Percentiles rank a stretch among this genome's conserved stretches.
These are phyloP conservation scores for Trissolcus japonicus DNA, from an alignment of 2,888 invertebrate genomes.

Conservation along the genomic window DNA sequence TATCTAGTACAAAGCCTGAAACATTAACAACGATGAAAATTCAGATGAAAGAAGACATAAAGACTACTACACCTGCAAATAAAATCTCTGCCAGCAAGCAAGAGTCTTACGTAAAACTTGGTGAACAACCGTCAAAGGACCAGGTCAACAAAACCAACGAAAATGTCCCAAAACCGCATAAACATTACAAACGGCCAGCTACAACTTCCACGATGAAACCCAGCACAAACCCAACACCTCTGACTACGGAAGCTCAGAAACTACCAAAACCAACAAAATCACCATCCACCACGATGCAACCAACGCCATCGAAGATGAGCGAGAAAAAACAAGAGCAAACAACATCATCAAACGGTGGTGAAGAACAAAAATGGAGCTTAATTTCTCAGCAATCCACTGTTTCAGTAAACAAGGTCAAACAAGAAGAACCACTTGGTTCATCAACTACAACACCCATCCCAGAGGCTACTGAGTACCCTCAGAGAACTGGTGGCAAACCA, in stretches of 20 bases:
- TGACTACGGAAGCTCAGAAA: slow-evolving; percentile 3
- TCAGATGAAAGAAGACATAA: slow-evolving; percentile 13
- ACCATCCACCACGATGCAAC: slow-evolving; percentile 22
- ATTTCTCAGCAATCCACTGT: slow-evolving; percentile 59
- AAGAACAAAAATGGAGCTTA: slow-evolving; percentile 62
- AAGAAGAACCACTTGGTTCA: slow-evolving; percentile 35
- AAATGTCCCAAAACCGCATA: slow-evolving; percentile 42
- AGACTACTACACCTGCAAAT: slow-evolving; percentile 19
- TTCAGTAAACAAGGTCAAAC: slow-evolving; percentile 31
- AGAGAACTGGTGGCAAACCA: slow-evolving; percentile 64
- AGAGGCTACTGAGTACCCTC: slow-evolving; percentile 53
- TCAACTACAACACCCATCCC: slow-evolving; percentile 43
- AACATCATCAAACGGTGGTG: slow-evolving; percentile 19
- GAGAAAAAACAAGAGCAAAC: slow-evolving; percentile 42
- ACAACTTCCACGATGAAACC: slow-evolving; percentile 39
- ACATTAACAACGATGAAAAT: slow-evolving; percentile 8
- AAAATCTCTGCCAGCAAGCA: slow-evolving; percentile 47
- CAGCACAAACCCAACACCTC: slow-evolving; percentile 35
- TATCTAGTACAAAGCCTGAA: slow-evolving; percentile 1
- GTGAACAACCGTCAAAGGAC: slow-evolving; percentile 44
- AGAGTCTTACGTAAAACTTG: slow-evolving; percentile 55
- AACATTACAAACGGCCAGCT: slow-evolving; percentile 37
- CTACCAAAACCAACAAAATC: slow-evolving; percentile 27
- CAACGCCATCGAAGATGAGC: slow-evolving; percentile 38
- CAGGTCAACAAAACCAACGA: slow-evolving; percentile 37